These are phyloP conservation scores for Eublepharis macularius DNA, from an alignment of 2,113 vertebrate species.

Conservation along the genomic window DNA sequence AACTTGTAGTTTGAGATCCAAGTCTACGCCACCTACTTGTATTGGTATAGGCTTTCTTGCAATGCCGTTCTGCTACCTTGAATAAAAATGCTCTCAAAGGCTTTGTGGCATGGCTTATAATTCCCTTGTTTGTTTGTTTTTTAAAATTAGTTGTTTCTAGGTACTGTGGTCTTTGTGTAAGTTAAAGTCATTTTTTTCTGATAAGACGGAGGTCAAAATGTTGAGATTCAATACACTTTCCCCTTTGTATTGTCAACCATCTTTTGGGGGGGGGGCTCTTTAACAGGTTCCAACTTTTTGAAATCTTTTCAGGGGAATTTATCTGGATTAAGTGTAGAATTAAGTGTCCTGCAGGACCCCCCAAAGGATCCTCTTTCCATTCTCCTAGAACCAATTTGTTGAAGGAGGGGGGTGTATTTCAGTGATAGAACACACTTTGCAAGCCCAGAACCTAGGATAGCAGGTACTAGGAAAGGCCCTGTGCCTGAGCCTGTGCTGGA, in stretches of 20 bases:
- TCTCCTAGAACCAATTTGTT: background rate
- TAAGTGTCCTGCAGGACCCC: too few relatives aligned
- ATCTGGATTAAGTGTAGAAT: background rate
- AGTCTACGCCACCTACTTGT: constrained; percentile 43
- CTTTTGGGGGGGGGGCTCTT: too few relatives aligned
- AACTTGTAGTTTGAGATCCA: constrained; percentile 52
- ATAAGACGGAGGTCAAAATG: too few relatives aligned
- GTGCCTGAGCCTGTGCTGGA: too few relatives aligned
- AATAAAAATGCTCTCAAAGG: constrained; percentile 78
- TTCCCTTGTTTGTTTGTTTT: constrained; percentile 28
- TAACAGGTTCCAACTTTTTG: background rate
- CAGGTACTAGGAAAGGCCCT: too few relatives aligned
- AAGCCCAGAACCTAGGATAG: too few relatives aligned
- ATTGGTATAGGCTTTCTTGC: constrained; percentile 73
- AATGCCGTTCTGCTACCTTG: constrained; percentile 74
- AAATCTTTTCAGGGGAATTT: background rate
- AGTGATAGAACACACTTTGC: too few relatives aligned
- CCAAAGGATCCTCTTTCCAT: background rate
- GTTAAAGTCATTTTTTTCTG: too few relatives aligned
- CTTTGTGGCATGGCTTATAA: constrained; percentile 64
- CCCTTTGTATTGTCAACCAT: too few relatives aligned
- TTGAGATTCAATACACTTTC: too few relatives aligned
- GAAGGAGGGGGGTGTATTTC: background rate
- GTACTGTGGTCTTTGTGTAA: background rate
- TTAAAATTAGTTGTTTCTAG: too few relatives aligned